Conservation (phyloP, 1,140 invertebrate genomes). For the Conus betulinus region DNA sequence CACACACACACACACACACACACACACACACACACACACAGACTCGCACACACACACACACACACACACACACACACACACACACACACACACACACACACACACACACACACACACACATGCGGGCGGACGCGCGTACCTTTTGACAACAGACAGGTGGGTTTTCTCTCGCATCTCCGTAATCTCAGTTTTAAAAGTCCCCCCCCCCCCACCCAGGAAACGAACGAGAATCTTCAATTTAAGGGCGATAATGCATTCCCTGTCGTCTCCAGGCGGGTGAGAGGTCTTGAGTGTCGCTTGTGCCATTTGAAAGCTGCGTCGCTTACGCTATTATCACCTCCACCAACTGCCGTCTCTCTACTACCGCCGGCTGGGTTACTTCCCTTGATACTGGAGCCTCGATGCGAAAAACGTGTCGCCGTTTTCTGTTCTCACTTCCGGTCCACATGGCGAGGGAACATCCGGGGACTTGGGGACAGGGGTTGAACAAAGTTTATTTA, state of each 20-base stretch:
- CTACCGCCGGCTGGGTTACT: background rate
- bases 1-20: too few relatives aligned
- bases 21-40: too few relatives aligned
- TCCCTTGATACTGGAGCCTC: background rate
- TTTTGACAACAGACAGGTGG: background rate
- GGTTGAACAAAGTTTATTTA: too few relatives aligned
- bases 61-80: too few relatives aligned
- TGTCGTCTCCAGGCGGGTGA: background rate
- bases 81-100: too few relatives aligned
- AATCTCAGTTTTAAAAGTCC: background rate
- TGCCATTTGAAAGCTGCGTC: background rate
- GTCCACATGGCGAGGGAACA: background rate
- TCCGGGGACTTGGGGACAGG: background rate
- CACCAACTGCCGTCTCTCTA: background rate
- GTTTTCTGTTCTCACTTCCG: conserved; percentile 2
- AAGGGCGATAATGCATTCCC: conserved; percentile 5
- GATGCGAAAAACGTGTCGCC: background rate
- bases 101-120: too few relatives aligned
- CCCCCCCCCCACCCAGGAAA: background rate
- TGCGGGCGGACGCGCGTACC: too few relatives aligned
- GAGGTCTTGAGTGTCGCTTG: background rate
- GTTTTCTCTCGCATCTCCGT: background rate
- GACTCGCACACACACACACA: too few relatives aligned
- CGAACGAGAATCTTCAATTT: background rate
- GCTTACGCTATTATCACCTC: conserved; percentile 2